Evolutionary conservation across 2,888 invertebrate genomes (phyloP).

Genomic region (Trileptium ribeirensis): DNA sequence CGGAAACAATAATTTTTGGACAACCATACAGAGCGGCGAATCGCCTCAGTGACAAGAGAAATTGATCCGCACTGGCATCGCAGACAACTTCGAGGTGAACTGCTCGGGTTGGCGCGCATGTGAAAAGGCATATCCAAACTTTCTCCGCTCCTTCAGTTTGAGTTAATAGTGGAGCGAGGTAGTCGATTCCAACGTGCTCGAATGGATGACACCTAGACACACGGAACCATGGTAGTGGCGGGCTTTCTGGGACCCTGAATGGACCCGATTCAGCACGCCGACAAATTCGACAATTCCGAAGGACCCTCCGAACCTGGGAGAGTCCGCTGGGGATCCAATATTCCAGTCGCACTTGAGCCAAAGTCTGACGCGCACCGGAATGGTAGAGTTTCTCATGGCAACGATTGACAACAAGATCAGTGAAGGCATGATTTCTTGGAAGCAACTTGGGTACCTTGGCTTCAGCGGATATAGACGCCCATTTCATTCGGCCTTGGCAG

Average conservation of each 20-base stretch:
- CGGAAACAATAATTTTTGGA: background rate
- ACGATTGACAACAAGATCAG: conserved; percentile 8
- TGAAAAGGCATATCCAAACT: conserved; percentile 22
- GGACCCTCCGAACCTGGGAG: no score
- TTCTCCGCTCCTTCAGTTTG: background rate
- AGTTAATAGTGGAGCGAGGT: background rate
- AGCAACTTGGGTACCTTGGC: conserved; percentile 5
- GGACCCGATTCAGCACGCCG: no score
- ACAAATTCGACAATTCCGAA: no score
- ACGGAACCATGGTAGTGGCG: no score
- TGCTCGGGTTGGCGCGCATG: conserved; percentile 19
- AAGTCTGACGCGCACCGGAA: conserved; percentile 9
- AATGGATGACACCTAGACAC: background rate
- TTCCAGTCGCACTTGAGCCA: no score
- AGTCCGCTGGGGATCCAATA: conserved; percentile 19
- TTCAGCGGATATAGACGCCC: background rate
- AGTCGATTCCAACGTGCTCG: background rate
- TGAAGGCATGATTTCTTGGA: conserved; percentile 20
- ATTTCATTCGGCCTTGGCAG: conserved; percentile 13
- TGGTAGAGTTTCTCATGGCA: conserved; percentile 7
- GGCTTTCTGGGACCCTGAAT: no score
- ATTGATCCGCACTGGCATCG: background rate
- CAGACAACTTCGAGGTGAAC: conserved; percentile 14
- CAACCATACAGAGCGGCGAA: background rate
- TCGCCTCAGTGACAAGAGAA: background rate